phyloP scores from a whole-genome alignment of 2,113 vertebrate species.

The Orientallactaga bullata region DNA sequence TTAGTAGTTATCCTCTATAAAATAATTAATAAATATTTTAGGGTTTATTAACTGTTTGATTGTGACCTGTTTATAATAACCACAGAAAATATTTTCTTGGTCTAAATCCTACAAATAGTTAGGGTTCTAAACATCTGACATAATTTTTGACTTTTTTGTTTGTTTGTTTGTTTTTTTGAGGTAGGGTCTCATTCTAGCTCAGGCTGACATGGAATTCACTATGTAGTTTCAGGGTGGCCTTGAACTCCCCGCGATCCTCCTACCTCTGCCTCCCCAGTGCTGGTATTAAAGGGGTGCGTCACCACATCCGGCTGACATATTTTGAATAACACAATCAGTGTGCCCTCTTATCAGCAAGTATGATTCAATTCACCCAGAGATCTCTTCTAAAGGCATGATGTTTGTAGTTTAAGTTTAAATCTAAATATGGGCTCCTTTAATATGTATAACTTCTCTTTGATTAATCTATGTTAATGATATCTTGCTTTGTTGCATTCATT shows the following conservation, averaged over 20 bases:
- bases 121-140: not conserved
- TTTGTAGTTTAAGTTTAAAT: not conserved
- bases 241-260: too few relatives aligned
- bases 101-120: not conserved
- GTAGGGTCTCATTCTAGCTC: too few relatives aligned
- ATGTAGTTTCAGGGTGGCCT: too few relatives aligned
- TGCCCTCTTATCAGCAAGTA: not conserved
- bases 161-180: too few relatives aligned
- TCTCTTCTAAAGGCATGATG: not conserved
- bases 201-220: too few relatives aligned
- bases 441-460: not conserved
- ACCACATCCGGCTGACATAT: not conserved
- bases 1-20: not conserved
- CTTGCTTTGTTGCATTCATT: not conserved
- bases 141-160: constrained; percentile 12
- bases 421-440: not conserved
- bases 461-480: not conserved
- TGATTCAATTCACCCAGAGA: not conserved
- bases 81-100: not conserved
- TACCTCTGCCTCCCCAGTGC: too few relatives aligned
- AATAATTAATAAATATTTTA: not conserved
- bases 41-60: not conserved
- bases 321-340: not conserved
- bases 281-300: too few relatives aligned
- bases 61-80: not conserved